Evolutionary conservation across 2,113 vertebrate genomes (phyloP).

Genomic region (Corythaixoides concolor): DNA sequence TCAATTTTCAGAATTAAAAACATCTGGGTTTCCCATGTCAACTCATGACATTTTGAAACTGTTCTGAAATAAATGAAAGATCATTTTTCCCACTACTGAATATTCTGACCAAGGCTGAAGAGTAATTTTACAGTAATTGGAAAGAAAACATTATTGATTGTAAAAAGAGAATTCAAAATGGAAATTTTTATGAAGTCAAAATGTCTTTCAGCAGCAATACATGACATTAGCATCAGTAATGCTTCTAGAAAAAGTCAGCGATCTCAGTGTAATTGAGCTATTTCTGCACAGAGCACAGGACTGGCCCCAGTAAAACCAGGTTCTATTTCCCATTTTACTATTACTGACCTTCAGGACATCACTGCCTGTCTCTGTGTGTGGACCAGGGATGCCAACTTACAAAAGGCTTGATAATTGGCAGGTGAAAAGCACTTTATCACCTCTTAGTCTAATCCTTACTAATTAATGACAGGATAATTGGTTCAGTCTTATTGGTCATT

Average conservation of each 20-base stretch:
- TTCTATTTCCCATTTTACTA: not conserved
- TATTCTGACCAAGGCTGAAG: not conserved
- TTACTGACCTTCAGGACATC: not conserved
- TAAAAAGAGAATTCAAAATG: not conserved
- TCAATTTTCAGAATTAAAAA: constrained; percentile 29
- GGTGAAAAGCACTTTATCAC: not conserved
- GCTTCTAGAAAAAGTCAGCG: not conserved
- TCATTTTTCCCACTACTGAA: not conserved
- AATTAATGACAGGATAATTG: constrained; percentile 9
- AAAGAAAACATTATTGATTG: not conserved
- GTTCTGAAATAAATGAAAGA: not conserved
- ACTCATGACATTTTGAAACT: not conserved
- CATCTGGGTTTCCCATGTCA: constrained; percentile 10
- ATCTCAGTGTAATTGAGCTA: not conserved
- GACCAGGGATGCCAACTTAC: rapidly evolving
- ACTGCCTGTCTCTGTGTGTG: not conserved
- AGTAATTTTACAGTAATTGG: not conserved
- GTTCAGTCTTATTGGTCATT: not conserved
- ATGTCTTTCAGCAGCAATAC: not conserved
- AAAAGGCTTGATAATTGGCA: not conserved
- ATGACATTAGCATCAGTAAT: not conserved
- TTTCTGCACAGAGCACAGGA: not conserved
- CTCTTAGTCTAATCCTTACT: not conserved
- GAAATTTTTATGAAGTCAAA: not conserved
- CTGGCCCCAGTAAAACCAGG: rapidly evolving